These are phyloP conservation scores for Dendrocincla tyrannina DNA, from an alignment of 2,797 vertebrate genomes.

Conservation along the genomic window DNA sequence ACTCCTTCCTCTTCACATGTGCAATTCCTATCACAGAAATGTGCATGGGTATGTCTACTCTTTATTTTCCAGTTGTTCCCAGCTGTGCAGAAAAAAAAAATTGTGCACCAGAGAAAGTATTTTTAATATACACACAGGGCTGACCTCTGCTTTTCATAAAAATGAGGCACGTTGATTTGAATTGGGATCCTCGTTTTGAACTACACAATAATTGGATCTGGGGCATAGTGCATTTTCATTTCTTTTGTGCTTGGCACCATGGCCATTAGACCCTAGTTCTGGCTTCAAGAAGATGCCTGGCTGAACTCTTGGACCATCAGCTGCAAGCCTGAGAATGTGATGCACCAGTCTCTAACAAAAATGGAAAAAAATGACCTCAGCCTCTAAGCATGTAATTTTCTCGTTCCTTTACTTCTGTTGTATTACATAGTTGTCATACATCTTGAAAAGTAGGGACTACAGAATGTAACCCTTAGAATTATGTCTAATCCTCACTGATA, in stretches of 20 bases:
- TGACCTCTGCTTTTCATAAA: background rate
- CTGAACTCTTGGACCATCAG: background rate
- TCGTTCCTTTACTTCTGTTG: background rate
- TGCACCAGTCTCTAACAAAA: background rate
- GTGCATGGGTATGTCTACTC: background rate
- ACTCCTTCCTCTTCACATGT: background rate
- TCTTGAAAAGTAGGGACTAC: background rate
- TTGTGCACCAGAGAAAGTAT: background rate
- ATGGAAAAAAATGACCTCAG: accelerated
- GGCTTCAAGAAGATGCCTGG: background rate
- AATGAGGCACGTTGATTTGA: background rate
- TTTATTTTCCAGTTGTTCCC: background rate
- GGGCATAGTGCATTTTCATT: background rate
- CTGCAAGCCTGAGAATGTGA: background rate
- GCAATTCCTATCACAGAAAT: background rate
- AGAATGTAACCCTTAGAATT: background rate
- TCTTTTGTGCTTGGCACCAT: background rate
- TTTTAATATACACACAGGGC: background rate
- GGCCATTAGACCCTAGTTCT: background rate
- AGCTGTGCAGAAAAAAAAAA: background rate
- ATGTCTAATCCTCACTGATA: background rate
- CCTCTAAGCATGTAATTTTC: background rate
- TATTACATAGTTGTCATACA: background rate
- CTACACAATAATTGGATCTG: background rate
- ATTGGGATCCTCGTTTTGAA: background rate